phyloP scores from a whole-genome alignment of 1,140 invertebrate species.

The Streblospio benedicti region DNA sequence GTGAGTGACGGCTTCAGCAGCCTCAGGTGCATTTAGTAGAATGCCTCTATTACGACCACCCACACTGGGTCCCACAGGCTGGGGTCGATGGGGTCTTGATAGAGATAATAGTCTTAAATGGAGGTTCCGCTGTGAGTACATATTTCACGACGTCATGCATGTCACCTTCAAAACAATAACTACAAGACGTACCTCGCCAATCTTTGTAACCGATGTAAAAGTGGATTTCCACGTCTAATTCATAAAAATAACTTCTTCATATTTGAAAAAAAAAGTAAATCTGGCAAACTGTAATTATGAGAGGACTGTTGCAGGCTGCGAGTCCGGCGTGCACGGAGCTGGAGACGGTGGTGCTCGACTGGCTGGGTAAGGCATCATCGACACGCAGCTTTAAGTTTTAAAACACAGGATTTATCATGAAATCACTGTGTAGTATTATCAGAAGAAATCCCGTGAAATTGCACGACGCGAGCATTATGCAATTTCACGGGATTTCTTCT shows the following conservation, averaged over 20 bases:
- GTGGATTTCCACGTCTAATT: conserved; percentile 65
- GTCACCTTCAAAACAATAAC: too few species aligned
- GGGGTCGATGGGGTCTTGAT: conserved; percentile 13
- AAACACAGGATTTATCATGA: too few species aligned
- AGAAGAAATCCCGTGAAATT: too few species aligned
- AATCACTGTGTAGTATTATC: too few species aligned
- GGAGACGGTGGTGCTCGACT: conserved; percentile 92
- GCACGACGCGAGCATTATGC: too few species aligned
- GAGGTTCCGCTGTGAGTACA: too few species aligned
- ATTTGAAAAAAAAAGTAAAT: background rate
- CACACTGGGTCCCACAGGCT: conserved; percentile 1
- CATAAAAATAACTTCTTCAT: background rate
- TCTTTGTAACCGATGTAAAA: conserved; percentile 64
- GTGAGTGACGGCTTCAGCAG: conserved; percentile 54
- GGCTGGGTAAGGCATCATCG: conserved; percentile 74
- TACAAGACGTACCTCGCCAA: conserved; percentile 71
- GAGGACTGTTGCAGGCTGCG: conserved; percentile 68
- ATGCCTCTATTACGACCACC: too few species aligned
- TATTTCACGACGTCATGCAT: too few species aligned
- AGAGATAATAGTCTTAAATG: conserved; percentile 68
- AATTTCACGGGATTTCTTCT: too few species aligned
- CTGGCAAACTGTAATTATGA: too few species aligned
- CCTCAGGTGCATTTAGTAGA: too few species aligned
- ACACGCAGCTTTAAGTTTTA: too few species aligned
- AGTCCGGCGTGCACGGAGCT: conserved; percentile 95